phyloP scores from a whole-genome alignment of 2,113 vertebrate species.

The Brienomyrus longianalis region DNA sequence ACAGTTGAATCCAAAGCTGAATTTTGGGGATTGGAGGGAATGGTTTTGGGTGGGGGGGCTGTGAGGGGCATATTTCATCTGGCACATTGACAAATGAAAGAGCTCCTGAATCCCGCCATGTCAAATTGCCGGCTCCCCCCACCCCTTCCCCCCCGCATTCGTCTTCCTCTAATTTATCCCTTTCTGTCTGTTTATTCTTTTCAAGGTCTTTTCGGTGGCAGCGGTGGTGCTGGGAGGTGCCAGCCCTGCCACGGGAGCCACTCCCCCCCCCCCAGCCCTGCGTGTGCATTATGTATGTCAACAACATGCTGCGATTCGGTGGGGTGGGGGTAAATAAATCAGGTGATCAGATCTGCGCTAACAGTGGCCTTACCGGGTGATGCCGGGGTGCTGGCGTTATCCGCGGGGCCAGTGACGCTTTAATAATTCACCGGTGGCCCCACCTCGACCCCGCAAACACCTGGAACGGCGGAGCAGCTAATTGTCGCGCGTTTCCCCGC shows the following conservation, averaged over 20 bases:
- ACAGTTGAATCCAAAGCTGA: not conserved
- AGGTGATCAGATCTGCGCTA: constrained; percentile 16
- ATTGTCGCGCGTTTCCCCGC: constrained; percentile 1
- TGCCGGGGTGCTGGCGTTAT: not conserved
- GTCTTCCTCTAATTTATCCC: constrained; percentile 14
- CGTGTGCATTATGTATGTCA: constrained; percentile 21
- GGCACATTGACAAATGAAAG: constrained; percentile 20
- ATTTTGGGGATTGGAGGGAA: not conserved
- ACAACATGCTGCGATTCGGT: not conserved
- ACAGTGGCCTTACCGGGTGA: constrained; percentile 21
- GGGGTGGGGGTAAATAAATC: not conserved
- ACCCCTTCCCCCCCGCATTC: too few relatives aligned
- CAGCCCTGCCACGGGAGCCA: not conserved
- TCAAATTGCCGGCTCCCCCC: constrained; percentile 1
- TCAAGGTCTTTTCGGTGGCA: constrained; percentile 15
- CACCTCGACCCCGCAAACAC: constrained; percentile 11
- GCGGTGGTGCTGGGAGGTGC: not conserved
- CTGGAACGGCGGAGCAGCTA: constrained; percentile 18
- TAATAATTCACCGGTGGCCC: constrained; percentile 26
- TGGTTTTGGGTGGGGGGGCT: not conserved
- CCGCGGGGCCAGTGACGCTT: constrained; percentile 12
- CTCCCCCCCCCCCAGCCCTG: not conserved
- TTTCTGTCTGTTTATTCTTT: constrained; percentile 28
- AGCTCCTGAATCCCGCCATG: not conserved
- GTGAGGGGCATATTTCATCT: constrained; percentile 12